Evolutionary conservation across 2,888 invertebrate genomes (phyloP).

Genomic region (Thyatira batis): DNA sequence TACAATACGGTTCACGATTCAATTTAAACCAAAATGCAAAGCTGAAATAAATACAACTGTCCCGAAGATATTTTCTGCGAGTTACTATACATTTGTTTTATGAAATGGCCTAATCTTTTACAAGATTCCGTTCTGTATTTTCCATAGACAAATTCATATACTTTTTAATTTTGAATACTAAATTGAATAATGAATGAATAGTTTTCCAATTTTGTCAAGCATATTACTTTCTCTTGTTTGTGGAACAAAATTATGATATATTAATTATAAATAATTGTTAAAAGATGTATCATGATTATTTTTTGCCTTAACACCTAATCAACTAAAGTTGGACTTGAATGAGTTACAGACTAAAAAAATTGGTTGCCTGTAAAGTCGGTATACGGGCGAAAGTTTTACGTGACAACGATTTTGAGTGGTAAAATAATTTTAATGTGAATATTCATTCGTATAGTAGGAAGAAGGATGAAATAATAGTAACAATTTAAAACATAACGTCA

Average conservation of each 20-base stretch:
- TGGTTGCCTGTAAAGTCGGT: too few species aligned
- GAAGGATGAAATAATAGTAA: too few species aligned
- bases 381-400: too few species aligned
- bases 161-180: constrained; percentile 71
- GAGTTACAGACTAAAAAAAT: too few species aligned
- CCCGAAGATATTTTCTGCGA: constrained; percentile 82
- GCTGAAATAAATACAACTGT: constrained; percentile 83
- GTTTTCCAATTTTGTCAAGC: constrained; percentile 58
- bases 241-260: neutral
- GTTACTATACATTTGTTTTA: constrained; percentile 83
- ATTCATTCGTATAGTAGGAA: too few species aligned
- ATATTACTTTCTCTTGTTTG: constrained; percentile 31
- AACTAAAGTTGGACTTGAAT: too few species aligned
- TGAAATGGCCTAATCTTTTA: constrained; percentile 84
- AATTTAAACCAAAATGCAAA: constrained; percentile 81
- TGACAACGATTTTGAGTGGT: too few species aligned
- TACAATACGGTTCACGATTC: constrained; percentile 76
- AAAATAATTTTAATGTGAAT: too few species aligned
- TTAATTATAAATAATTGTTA: neutral
- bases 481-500: too few species aligned
- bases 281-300: too few species aligned
- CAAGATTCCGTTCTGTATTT: constrained; percentile 82
- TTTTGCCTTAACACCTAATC: too few species aligned
- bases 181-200: constrained; percentile 50
- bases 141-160: constrained; percentile 74